These are phyloP conservation scores for Temnothorax rugatulus DNA, from an alignment of 2,888 invertebrate genomes.

Conservation along the genomic window DNA sequence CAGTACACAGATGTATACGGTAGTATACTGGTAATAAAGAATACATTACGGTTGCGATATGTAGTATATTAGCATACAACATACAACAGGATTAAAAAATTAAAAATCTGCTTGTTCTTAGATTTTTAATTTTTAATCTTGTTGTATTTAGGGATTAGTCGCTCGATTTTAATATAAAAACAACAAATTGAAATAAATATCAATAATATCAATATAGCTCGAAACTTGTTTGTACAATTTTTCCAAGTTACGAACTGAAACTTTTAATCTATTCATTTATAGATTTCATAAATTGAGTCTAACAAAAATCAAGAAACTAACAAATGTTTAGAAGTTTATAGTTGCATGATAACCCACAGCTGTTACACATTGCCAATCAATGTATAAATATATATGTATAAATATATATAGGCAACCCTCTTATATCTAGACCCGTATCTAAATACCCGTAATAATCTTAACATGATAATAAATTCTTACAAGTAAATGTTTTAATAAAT, in stretches of 20 bases:
- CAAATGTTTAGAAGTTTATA: not conserved
- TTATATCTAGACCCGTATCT: not conserved
- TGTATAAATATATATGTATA: not conserved
- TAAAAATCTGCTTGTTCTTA: not conserved
- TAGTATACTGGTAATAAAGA: not conserved
- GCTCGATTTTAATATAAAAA: not conserved
- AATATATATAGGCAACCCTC: not conserved
- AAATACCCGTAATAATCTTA: slow-evolving; percentile 15
- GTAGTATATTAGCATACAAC: not conserved
- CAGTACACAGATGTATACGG: not conserved
- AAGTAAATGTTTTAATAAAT: not conserved
- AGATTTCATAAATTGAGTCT: not conserved
- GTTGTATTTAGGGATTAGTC: not conserved
- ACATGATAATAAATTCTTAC: not conserved
- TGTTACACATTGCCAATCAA: slow-evolving; percentile 17
- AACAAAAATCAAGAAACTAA: not conserved
- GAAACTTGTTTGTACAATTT: not conserved
- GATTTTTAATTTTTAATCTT: not conserved
- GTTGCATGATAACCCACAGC: not conserved
- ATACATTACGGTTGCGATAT: not conserved
- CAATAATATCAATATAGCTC: not conserved
- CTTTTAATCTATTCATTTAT: not conserved
- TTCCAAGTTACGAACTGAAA: not conserved
- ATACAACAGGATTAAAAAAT: not conserved
- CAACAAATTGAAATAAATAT: not conserved